Conservation (phyloP, 2,888 invertebrate species). For the Zaprionus bogoriensis region DNA sequence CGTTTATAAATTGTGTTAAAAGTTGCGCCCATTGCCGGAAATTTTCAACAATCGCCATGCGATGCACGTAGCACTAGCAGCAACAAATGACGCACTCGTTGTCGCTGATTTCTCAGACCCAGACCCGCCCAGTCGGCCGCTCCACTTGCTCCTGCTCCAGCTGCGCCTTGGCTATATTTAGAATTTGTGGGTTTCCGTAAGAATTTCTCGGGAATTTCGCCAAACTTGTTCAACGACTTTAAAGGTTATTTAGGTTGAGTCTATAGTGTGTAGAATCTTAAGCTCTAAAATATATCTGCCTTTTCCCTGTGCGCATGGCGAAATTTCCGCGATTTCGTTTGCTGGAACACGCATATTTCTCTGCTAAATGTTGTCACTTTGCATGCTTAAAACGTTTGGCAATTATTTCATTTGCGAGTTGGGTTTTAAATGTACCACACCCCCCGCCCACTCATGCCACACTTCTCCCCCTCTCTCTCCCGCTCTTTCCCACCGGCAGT, state of each 20-base stretch:
- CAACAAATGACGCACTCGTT: conserved; percentile 47
- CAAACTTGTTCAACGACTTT: too few species aligned
- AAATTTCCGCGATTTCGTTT: background rate
- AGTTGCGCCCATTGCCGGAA: conserved; percentile 56
- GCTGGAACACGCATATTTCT: conserved; percentile 17
- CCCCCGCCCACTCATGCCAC: background rate
- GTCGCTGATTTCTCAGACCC: conserved; percentile 55
- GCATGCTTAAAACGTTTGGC: conserved; percentile 70
- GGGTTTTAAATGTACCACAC: conserved; percentile 23
- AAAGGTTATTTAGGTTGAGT: too few species aligned
- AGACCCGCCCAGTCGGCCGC: conserved; percentile 3
- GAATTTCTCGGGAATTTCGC: too few species aligned
- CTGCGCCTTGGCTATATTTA: too few species aligned
- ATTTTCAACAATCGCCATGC: conserved; percentile 56
- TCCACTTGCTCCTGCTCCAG: too few species aligned
- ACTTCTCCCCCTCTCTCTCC: background rate
- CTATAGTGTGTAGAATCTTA: too few species aligned
- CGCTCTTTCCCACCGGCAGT: conserved; percentile 1
- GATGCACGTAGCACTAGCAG: conserved; percentile 56
- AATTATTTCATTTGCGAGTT: conserved; percentile 68
- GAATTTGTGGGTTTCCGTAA: too few species aligned
- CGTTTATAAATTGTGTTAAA: conserved; percentile 74
- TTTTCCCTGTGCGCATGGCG: too few species aligned
- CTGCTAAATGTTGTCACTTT: conserved; percentile 47
- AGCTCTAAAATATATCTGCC: too few species aligned